Base-by-base conservation (phyloP, 2,888 invertebrate genomes). In the Branchipolynoe longqiensis region DNA sequence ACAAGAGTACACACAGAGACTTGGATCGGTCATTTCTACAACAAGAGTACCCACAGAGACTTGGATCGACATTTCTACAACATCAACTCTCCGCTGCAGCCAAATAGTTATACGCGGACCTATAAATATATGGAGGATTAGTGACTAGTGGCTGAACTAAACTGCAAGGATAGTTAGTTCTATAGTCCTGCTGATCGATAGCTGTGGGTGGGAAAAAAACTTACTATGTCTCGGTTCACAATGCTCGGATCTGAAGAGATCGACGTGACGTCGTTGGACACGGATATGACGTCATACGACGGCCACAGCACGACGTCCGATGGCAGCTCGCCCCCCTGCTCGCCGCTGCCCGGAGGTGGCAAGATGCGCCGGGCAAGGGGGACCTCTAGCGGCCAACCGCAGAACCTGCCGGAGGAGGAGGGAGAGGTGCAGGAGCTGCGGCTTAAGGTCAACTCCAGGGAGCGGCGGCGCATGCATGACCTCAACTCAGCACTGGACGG, bases 401-500 rank as follows among this genome's bases (percentile, higher is more conserved):
- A 3, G 14, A 41, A 28, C 54, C 38, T 33, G 38, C 14, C 18
- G 1, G 31, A 78, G 56, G 78, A 0, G 58, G 93, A 93, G 82
- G 86, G 82, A 2, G 93, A 92, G 82, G 82, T 92, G 33, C 93
- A 93, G 85, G 90, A 91, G 4, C 88, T 93, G 18, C 88, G 93
- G 38, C 89, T 93, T 74, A 94, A 94, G 88, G 94, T 94, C 62
- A 94, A 94, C 90, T 93, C 94, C 59, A 90, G 94, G n/a, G 94
- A 94, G 89, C 90, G 94, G 41, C 91, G 92, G 86, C 89, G 94
- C 56, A 94, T 94, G 94, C 94, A 94, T 89, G 94, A 94, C 87
- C 89, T 94, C 83, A 94, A 94, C 89, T 93, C 94, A 6, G 94
- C 94, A 0, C 87, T 94, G 84, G 94, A 94, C 86, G 92, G 92